Conservation (phyloP, 2,797 vertebrate species). For the Microctenopoma steveboyesi region DNA sequence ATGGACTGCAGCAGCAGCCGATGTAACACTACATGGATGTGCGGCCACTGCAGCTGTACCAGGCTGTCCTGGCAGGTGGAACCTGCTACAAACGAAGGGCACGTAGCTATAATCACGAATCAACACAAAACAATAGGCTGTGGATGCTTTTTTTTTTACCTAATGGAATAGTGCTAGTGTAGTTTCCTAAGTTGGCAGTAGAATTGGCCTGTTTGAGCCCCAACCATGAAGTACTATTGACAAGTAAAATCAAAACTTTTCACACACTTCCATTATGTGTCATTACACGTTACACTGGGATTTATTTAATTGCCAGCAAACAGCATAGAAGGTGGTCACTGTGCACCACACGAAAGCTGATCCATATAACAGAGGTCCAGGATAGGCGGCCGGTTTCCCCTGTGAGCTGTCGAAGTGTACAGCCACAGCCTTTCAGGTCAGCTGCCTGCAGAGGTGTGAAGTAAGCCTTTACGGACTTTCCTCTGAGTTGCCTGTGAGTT, state of each 20-base stretch:
- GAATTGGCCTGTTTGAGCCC: constrained; percentile 33
- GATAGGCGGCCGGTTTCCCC: constrained; percentile 31
- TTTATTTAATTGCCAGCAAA: constrained; percentile 23
- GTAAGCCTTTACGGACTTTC: constrained; percentile 47
- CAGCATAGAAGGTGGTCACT: constrained; percentile 39
- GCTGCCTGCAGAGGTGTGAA: constrained; percentile 56
- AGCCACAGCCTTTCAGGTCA: constrained; percentile 46
- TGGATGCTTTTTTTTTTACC: not conserved
- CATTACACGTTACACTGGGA: constrained; percentile 16
- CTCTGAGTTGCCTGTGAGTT: constrained; percentile 34
- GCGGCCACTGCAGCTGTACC: constrained; percentile 66
- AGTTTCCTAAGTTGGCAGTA: constrained; percentile 39
- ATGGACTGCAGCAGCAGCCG: constrained; percentile 57
- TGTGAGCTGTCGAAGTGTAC: constrained; percentile 43
- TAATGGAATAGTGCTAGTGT: not conserved
- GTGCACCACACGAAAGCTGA: constrained; percentile 62
- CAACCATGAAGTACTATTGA: constrained; percentile 3
- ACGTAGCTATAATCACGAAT: not conserved
- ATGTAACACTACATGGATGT: constrained; percentile 45
- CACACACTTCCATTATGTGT: constrained; percentile 10
- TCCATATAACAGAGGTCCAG: constrained; percentile 43
- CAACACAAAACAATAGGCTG: not conserved
- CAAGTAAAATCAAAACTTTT: not conserved
- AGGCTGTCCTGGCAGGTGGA: constrained; percentile 44
- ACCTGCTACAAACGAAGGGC: constrained; percentile 28